phyloP scores from a whole-genome alignment of 1,140 invertebrate species.

The Pentalonia nigronervosa region DNA sequence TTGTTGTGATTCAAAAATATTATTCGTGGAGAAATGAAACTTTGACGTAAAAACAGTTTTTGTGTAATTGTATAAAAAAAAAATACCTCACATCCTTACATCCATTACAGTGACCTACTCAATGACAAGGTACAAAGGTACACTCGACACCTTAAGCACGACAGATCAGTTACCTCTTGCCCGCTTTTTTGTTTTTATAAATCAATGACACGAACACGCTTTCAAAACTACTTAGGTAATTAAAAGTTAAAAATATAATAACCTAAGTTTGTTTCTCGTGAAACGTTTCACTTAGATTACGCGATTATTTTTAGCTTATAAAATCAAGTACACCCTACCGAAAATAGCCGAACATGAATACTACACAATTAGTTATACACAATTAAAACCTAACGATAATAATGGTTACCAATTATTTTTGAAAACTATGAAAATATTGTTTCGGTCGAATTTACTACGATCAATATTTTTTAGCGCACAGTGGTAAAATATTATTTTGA shows the following conservation, averaged over 20 bases:
- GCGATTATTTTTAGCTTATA: not conserved
- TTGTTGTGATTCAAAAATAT: too few species aligned
- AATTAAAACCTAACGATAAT: not conserved
- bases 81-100: too few species aligned
- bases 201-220: not conserved
- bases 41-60: too few species aligned
- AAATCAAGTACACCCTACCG: not conserved
- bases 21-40: too few species aligned
- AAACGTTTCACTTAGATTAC: not conserved
- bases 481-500: conserved; percentile 17
- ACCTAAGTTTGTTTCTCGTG: not conserved
- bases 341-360: not conserved
- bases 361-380: not conserved
- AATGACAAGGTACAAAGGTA: too few species aligned
- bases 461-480: not conserved
- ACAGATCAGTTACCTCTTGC: too few species aligned
- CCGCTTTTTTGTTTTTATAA: too few species aligned
- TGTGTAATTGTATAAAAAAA: too few species aligned
- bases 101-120: too few species aligned
- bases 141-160: too few species aligned
- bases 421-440: not conserved
- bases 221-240: not conserved
- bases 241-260: not conserved
- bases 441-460: not conserved
- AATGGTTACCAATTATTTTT: conserved; percentile 8